Conservation (phyloP, 2,888 invertebrate genomes). For the Cantharis lateralis region DNA sequence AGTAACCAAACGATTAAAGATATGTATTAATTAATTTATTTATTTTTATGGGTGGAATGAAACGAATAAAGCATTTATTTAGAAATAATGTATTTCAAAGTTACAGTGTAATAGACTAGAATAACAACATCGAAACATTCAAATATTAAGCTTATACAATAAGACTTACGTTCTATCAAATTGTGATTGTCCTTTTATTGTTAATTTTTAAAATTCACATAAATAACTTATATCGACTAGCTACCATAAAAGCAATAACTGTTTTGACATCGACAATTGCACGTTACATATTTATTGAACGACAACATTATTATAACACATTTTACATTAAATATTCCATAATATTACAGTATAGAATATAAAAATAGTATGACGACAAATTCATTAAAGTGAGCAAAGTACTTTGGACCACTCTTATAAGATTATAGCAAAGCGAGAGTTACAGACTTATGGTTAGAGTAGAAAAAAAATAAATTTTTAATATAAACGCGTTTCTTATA, state of each 20-base stretch:
- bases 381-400: constrained; percentile 8
- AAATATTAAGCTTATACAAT: constrained; percentile 8
- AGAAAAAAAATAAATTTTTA: background rate
- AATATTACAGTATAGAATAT: constrained; percentile 2
- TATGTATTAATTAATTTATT: background rate
- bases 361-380: constrained; percentile 9
- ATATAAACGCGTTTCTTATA: background rate
- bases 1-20: background rate
- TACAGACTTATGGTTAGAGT: background rate
- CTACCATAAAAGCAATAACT: constrained; percentile 23
- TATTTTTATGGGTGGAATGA: background rate
- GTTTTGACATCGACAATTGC: background rate
- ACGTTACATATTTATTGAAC: background rate
- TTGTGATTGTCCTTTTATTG: constrained; percentile 29
- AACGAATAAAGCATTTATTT: background rate
- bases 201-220: constrained; percentile 20
- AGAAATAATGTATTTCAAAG: constrained; percentile 22
- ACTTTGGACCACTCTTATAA: background rate
- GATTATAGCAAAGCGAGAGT: background rate
- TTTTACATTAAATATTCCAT: background rate
- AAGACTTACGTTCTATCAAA: constrained; percentile 15
- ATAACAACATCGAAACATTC: constrained; percentile 13
- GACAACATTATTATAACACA: background rate
- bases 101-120: constrained; percentile 23
- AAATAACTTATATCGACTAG: constrained; percentile 6